Evolutionary conservation across 2,888 invertebrate species (phyloP).

Genomic region (Hypselothyrea guttata): DNA sequence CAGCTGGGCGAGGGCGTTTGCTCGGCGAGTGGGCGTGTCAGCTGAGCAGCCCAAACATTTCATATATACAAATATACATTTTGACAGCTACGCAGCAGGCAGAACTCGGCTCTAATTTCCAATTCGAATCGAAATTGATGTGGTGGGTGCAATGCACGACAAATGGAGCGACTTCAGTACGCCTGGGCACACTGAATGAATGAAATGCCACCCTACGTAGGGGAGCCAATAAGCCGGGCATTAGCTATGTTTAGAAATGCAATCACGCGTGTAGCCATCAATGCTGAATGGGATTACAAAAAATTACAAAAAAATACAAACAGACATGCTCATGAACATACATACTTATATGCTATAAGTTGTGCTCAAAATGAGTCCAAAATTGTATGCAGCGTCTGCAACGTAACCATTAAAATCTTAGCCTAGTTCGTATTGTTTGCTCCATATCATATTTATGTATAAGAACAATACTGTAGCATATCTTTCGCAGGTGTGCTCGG

Average conservation of each 20-base stretch:
- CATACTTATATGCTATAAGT: not conserved
- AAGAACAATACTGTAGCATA: conserved; percentile 16
- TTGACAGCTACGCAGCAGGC: conserved; percentile 58
- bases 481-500: conserved; percentile 43
- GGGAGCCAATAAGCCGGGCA: conserved; percentile 53
- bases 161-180: conserved; percentile 39
- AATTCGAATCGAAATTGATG: conserved; percentile 22
- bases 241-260: conserved; percentile 54
- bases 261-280: conserved; percentile 50
- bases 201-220: conserved; percentile 6
- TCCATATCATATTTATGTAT: no score
- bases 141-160: conserved; percentile 47
- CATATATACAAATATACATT: conserved; percentile 32
- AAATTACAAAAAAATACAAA: conserved; percentile 7
- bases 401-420: conserved; percentile 67
- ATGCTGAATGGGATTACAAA: conserved; percentile 35
- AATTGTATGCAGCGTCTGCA: no score
- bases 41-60: conserved; percentile 33
- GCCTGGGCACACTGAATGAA: conserved; percentile 48
- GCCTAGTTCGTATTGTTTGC: conserved; percentile 62
- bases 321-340: not conserved
- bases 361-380: conserved; percentile 10
- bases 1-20: conserved; percentile 13
- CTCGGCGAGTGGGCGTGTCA: conserved; percentile 4
- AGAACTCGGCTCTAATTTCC: conserved; percentile 17